A percentile compares a stretch with the other conserved stretches of the same genome.
phyloP scores from a whole-genome alignment of 2,797 vertebrate genomes.

The Helicolenus hilgendorfi region DNA sequence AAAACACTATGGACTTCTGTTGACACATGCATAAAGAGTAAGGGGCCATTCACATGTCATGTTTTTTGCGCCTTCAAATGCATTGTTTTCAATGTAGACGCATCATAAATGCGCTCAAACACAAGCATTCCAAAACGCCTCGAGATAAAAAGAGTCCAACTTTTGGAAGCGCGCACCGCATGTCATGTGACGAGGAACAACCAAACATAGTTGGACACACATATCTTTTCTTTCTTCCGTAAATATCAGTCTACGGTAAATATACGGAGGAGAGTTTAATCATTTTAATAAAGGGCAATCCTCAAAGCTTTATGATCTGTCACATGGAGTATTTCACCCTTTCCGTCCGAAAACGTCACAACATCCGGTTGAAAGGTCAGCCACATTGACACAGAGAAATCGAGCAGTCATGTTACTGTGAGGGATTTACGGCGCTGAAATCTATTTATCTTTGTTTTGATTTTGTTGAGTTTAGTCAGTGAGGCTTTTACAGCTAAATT shows the following conservation, averaged over 20 bases:
- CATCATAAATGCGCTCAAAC: no score
- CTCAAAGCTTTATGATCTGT: no score
- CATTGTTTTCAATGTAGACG: no score
- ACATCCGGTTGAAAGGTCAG: neutral
- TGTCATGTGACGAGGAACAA: neutral
- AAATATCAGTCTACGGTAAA: neutral
- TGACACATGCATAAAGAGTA: neutral
- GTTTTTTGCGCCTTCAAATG: no score
- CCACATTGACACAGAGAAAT: no score
- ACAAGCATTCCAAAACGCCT: no score
- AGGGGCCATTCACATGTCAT: no score
- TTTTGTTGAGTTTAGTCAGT: neutral
- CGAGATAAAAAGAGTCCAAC: no score
- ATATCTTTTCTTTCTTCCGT: neutral
- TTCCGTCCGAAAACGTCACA: neutral
- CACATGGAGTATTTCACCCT: neutral
- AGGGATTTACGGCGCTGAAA: no score
- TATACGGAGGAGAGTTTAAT: neutral
- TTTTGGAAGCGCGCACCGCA: no score
- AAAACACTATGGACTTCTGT: neutral
- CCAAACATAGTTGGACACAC: neutral
- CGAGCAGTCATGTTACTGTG: no score
- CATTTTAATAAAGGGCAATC: neutral
- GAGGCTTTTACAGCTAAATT: neutral
- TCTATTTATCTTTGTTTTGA: neutral